These are phyloP conservation scores for Pharmacophagus antenor DNA, from an alignment of 2,888 invertebrate genomes.

Conservation along the genomic window DNA sequence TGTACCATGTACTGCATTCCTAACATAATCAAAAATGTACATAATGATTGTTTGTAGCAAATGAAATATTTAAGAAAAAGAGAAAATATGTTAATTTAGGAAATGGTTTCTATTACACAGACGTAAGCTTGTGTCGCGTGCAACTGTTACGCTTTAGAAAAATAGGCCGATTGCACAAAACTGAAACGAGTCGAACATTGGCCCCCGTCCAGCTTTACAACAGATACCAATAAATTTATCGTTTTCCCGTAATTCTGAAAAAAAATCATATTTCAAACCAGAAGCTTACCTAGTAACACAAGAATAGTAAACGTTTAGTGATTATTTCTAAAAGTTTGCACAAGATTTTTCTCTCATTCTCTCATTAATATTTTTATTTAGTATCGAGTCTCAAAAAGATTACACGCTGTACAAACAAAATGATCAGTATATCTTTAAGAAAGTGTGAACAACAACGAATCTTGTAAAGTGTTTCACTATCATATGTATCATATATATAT, in stretches of 20 bases:
- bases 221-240: constrained; percentile 25
- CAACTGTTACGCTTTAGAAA: constrained; percentile 74
- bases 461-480: too few relatives aligned
- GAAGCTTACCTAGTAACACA: not conserved
- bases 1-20: not conserved
- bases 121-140: constrained; percentile 57
- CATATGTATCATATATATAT: too few relatives aligned
- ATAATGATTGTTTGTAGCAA: not conserved
- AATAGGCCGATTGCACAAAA: constrained; percentile 80
- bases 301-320: not conserved
- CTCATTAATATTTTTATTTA: too few relatives aligned
- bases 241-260: not conserved
- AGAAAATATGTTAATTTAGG: constrained; percentile 41
- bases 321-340: not conserved
- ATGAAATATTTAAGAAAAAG: not conserved
- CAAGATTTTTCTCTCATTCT: too few relatives aligned
- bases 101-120: constrained; percentile 58
- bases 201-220: constrained; percentile 64
- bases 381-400: too few relatives aligned
- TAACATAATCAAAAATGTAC: not conserved
- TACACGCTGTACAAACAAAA: too few relatives aligned
- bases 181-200: constrained; percentile 68
- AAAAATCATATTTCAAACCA: not conserved
- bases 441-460: too few relatives aligned
- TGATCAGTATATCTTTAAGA: too few relatives aligned